Conservation (phyloP, 2,888 invertebrate genomes). For the Rhingia rostrata region DNA sequence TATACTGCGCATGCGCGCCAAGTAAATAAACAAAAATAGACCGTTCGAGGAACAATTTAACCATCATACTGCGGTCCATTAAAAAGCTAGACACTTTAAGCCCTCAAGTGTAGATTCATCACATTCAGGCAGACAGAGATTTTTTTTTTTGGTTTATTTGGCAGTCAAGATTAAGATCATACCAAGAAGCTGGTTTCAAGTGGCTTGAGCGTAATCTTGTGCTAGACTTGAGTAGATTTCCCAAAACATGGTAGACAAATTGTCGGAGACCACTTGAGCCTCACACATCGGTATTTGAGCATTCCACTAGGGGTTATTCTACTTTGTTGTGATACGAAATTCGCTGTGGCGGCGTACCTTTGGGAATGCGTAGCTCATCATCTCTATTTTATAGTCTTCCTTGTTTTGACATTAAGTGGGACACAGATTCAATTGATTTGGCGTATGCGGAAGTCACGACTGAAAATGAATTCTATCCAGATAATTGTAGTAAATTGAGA, state of each 20-base stretch:
- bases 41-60: not conserved
- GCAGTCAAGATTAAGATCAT: constrained; percentile 10
- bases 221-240: constrained; percentile 42
- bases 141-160: not conserved
- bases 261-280: constrained; percentile 27
- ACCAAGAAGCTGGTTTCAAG: constrained; percentile 27
- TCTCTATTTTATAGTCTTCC: constrained; percentile 47
- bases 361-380: constrained; percentile 23
- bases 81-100: not conserved
- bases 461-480: not conserved
- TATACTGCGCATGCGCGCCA: constrained; percentile 7
- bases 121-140: constrained; percentile 5
- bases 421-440: constrained; percentile 24
- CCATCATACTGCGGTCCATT: not conserved
- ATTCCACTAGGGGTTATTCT: not conserved
- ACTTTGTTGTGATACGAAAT: constrained; percentile 21
- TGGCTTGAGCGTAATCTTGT: constrained; percentile 32
- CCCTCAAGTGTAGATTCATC: constrained; percentile 10
- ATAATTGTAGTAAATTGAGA: constrained; percentile 13
- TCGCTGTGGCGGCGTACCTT: constrained; percentile 9
- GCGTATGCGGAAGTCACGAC: constrained; percentile 46
- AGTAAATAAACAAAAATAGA: constrained; percentile 1
- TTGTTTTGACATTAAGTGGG: constrained; percentile 4
- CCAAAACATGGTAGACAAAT: constrained; percentile 38
- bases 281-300: not conserved